Conservation (phyloP, 2,113 vertebrate species). For the Uropsilus gracilis region DNA sequence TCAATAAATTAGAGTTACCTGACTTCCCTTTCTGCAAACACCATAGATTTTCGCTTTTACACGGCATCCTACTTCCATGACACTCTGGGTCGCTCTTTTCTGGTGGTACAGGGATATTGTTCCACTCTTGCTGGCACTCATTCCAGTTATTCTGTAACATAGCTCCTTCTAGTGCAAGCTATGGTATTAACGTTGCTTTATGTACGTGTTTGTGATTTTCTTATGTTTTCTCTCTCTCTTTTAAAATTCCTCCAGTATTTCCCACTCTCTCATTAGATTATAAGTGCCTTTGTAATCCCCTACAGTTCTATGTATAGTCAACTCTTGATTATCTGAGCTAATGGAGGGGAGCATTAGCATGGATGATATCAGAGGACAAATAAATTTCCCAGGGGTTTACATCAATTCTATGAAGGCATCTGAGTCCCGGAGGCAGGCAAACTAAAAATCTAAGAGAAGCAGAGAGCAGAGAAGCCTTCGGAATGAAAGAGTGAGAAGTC, state of each 20-base stretch:
- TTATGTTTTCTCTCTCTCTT: neutral
- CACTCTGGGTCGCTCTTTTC: neutral
- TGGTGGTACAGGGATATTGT: neutral
- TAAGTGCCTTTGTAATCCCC: slow-evolving; percentile 64
- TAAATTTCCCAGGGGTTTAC: slow-evolving; percentile 78
- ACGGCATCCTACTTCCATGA: neutral
- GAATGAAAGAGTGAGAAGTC: slow-evolving; percentile 76
- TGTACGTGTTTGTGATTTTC: neutral
- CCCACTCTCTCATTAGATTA: slow-evolving; percentile 56
- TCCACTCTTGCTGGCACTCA: neutral
- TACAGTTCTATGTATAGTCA: slow-evolving; percentile 73
- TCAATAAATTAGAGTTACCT: neutral
- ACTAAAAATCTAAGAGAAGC: slow-evolving; percentile 55
- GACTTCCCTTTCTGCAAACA: neutral
- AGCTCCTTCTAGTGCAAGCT: neutral
- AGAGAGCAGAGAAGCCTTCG: slow-evolving; percentile 58
- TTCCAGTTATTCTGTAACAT: neutral
- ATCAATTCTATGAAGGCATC: slow-evolving; percentile 73
- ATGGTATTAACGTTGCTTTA: neutral
- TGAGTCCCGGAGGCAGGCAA: slow-evolving; percentile 65
- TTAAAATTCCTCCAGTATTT: slow-evolving; percentile 55
- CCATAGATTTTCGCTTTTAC: neutral
- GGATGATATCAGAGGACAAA: slow-evolving; percentile 76
- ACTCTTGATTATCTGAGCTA: slow-evolving; percentile 80
- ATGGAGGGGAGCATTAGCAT: slow-evolving; percentile 77